Evolutionary conservation across 2,113 vertebrate genomes (phyloP).

Genomic region (Felis catus): F.catus_Fca126_mat1.0 CM031424.1:46752501-46753000

Average conservation of each 20-base stretch:
- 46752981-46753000: not conserved
- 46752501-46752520: not conserved
- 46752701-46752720: not conserved
- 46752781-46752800: not conserved
- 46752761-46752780: not conserved
- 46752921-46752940: not conserved
- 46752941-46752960: not conserved
- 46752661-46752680: not conserved
- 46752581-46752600: not conserved
- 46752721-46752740: not conserved
- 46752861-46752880: not conserved
- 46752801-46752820: not conserved
- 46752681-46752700: not conserved
- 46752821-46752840: not conserved
- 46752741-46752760: not conserved
- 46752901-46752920: not conserved
- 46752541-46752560: not conserved
- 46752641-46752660: not conserved
- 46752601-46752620: not conserved
- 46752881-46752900: not conserved
- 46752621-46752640: not conserved
- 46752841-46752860: not conserved
- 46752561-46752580: not conserved
- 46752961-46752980: not conserved
- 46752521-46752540: not conserved